Evolutionary conservation across 2,888 invertebrate genomes (phyloP), one percentile per base, ranked within the genome.

Genomic region (Hyalella azteca): DNA sequence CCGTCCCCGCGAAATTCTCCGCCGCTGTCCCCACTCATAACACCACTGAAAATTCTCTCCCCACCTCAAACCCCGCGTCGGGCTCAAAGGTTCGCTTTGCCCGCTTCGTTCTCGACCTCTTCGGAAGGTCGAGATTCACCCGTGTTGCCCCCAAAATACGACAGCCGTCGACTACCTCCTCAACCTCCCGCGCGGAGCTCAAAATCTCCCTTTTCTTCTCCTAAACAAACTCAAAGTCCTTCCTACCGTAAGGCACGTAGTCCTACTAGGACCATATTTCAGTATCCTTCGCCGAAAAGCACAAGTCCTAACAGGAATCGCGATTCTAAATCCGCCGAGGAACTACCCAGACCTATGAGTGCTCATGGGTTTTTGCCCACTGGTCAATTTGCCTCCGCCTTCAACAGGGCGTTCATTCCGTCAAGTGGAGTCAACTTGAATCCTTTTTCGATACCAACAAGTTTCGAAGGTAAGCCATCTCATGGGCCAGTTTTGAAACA

Each of bases 111-210:
- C 89, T 94, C 82, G 90, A 93, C 81, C 92, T 93, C 91, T 11
- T 73, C 79, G 2, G 73, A 54, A 49, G 79, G 73, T 26, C 39
- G 73, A 49, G 48, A 66, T 26, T 79, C 73, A 29, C 73, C 79
- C 5, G 73, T 36, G 11, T 29, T 66, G 29, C 79, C 73, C 26
- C 79, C 49, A 1, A 60, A 66, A 15, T 50, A 73, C n/a, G 79
- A 79, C 39, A 45, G 48, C 2, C 73, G 48, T 19, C 91, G 94
- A 78, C 92, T 94, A 66, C 95, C 95, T 9, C 96, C 95, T 26
- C 95, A 94, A n/a, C 94, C 96, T 41, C 95, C 95, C 40, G 95
- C 95, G n/a, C 91, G 95, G 85, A 94, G 94, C 86, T 95, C 95
- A 76, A 93, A 94, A 86, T 95, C 95, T 26, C 95, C 95, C 0